These are phyloP conservation scores for Molanna angustata DNA, from an alignment of 2,888 invertebrate species.

Conservation along the genomic window DNA sequence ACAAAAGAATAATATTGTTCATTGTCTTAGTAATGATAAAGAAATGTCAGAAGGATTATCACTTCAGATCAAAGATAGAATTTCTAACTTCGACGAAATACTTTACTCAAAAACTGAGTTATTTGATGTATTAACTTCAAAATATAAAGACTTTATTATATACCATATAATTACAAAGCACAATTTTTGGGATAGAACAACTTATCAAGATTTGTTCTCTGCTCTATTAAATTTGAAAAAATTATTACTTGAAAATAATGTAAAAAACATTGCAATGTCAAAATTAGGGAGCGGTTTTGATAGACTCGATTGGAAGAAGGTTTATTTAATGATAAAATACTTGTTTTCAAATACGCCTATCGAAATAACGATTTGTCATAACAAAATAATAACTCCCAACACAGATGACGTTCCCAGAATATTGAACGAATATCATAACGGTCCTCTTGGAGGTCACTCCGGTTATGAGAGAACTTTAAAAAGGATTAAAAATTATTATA, in stretches of 20 bases:
- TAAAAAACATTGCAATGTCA: slow-evolving; percentile 23
- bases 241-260: slow-evolving; percentile 17
- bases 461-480: slow-evolving; percentile 34
- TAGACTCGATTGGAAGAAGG: slow-evolving; percentile 28
- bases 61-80: neutral
- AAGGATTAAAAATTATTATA: slow-evolving; percentile 34
- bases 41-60: too few relatives aligned
- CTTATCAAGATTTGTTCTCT: slow-evolving; percentile 33
- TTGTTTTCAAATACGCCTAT: slow-evolving; percentile 31
- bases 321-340: slow-evolving; percentile 31
- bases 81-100: too few relatives aligned
- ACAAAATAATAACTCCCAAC: slow-evolving; percentile 8
- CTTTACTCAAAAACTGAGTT: neutral
- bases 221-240: slow-evolving; percentile 18
- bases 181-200: slow-evolving; percentile 32
- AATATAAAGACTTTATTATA: slow-evolving; percentile 8
- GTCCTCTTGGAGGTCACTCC: slow-evolving; percentile 30
- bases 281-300: slow-evolving; percentile 12
- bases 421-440: slow-evolving; percentile 28
- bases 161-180: slow-evolving; percentile 25
- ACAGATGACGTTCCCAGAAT: slow-evolving; percentile 20
- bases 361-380: slow-evolving; percentile 26
- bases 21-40: slow-evolving; percentile 4
- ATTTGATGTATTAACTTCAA: neutral
- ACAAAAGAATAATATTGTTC: neutral